Evolutionary conservation across 2,113 vertebrate species (phyloP), one percentile per base, ranked within the genome.

Genomic region (Myxocyprinus asiaticus): DNA sequence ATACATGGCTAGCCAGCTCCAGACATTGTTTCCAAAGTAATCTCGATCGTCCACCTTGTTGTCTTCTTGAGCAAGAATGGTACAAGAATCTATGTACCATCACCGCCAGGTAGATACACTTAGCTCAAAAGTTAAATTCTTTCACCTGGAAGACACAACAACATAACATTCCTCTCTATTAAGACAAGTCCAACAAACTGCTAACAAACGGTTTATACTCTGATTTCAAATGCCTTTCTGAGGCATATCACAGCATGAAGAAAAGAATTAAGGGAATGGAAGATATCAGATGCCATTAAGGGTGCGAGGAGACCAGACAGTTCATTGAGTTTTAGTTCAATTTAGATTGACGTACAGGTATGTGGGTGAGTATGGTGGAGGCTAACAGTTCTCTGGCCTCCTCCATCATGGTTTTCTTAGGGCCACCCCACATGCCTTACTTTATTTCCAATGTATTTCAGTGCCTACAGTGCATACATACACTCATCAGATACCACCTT

Each of bases 321-420:
- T 33, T 33, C 22, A 33, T n/a, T 33, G 22, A 33, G 22, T 33
- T 33, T 33, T 17, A 51, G 47, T 51, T 68, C 0, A 44, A 44
- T 44, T 9, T 9, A 12, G 47, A 62, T 14, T 50, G 69, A 91
- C 94, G 76, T 90, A 96, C 98, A 0, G 95, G 96, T 2, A 99
- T 96, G 0, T 99, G 98, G 22, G 97, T 96, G 79, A 99, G 93
- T 78, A 99, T 96, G 15, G 97, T 98, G 3, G 96, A 96, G 0
- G 97, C 97, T 53, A 99, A 82, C 12, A 99, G 93, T 87, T 99
- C 98, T 88, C 98, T 91, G 72, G 98, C 97, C 85, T 99, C 98
- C 88, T 99, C 98, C 95, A 99, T 98, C 88, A 97, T 98, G 45
- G 97, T 98, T 86, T 99, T 99, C 90, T 98, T 99, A 11, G 96